Conservation (phyloP, 2,888 invertebrate genomes). For the Microplitis deprimator region DNA sequence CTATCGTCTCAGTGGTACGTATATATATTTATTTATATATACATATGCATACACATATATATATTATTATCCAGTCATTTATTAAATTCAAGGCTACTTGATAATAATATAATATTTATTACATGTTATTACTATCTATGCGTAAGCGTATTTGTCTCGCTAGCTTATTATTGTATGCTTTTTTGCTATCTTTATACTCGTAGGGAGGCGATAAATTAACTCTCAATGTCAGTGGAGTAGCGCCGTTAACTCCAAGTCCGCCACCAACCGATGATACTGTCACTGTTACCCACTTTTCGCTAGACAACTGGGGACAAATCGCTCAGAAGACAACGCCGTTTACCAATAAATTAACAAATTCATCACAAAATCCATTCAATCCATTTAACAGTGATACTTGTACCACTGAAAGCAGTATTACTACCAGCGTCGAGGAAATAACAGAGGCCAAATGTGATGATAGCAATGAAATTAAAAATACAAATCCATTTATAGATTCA, state of each 20-base stretch:
- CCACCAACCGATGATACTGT: conserved; percentile 71
- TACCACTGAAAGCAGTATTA: conserved; percentile 38
- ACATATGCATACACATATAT: conserved; percentile 39
- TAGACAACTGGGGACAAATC: conserved; percentile 73
- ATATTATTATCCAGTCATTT: conserved; percentile 27
- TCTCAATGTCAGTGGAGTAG: conserved; percentile 75
- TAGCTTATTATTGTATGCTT: conserved; percentile 37
- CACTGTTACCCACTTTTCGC: conserved; percentile 76
- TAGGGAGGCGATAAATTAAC: conserved; percentile 82
- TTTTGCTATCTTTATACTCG: conserved; percentile 30
- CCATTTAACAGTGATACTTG: conserved; percentile 65
- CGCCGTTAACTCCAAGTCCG: conserved; percentile 32
- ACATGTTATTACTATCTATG: conserved; percentile 50
- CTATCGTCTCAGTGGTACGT: conserved; percentile 85
- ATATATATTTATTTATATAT: conserved; percentile 19
- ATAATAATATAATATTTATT: background rate
- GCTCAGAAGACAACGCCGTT: conserved; percentile 70
- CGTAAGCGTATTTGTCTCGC: conserved; percentile 24
- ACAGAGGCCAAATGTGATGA: conserved; percentile 58
- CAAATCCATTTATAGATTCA: conserved; percentile 73
- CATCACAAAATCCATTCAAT: conserved; percentile 70
- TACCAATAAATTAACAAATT: conserved; percentile 63
- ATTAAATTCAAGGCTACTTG: conserved; percentile 12
- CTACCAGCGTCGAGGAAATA: conserved; percentile 35
- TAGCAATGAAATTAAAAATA: conserved; percentile 59